Percentiles rank a stretch among this genome's conserved stretches.
These are phyloP conservation scores for Drosophila nr. medialis DNA, from an alignment of 2,888 invertebrate species.

Conservation along the genomic window DNA sequence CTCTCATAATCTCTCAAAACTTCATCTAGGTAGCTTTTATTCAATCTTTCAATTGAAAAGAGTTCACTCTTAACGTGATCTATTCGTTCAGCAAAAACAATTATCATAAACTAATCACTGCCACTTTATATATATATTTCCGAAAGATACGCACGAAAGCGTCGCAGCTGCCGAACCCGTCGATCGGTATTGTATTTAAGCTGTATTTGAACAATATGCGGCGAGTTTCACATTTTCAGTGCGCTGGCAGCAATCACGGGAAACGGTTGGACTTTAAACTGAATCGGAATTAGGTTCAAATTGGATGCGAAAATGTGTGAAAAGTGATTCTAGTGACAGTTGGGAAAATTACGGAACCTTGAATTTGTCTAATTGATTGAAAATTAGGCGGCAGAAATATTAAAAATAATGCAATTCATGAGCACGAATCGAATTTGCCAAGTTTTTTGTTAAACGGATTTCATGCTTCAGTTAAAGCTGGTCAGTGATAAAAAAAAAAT, in stretches of 20 bases:
- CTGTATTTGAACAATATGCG: conserved; percentile 43
- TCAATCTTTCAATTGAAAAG: background rate
- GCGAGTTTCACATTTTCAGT: conserved; percentile 49
- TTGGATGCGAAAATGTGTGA: conserved; percentile 49
- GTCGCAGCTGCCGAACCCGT: conserved; percentile 47
- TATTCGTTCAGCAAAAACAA: background rate
- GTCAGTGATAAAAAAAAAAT: conserved; percentile 21
- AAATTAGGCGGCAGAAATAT: conserved; percentile 29
- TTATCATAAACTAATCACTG: background rate
- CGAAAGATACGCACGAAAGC: conserved; percentile 38
- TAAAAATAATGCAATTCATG: conserved; percentile 69
- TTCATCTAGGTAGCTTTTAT: background rate
- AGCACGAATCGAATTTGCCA: conserved; percentile 46
- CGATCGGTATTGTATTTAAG: conserved; percentile 41
- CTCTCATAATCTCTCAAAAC: background rate
- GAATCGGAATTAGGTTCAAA: background rate
- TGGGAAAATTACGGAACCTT: conserved; percentile 64
- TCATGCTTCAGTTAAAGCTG: conserved; percentile 58
- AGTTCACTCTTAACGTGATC: background rate
- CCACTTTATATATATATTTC: background rate
- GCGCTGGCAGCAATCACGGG: conserved; percentile 62
- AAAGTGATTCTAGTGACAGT: conserved; percentile 48
- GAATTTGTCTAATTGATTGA: conserved; percentile 59
- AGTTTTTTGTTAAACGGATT: conserved; percentile 61
- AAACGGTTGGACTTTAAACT: conserved; percentile 44